Evolutionary conservation across 2,888 invertebrate species (phyloP).

Genomic region (Xanthorhoe spadicearia): DNA sequence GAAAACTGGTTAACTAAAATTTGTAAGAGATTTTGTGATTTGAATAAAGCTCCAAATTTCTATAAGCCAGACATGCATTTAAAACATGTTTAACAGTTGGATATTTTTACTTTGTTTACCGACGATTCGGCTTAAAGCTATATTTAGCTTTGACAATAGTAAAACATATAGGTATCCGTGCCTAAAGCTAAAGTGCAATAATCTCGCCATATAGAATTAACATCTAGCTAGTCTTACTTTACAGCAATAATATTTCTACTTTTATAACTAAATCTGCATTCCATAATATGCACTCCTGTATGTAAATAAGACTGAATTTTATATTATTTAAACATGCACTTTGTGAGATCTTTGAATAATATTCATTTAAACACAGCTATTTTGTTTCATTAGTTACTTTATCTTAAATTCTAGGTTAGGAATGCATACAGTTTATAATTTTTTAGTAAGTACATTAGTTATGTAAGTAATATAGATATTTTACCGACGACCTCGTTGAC

Average conservation of each 20-base stretch:
- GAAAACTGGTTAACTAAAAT: too few relatives aligned
- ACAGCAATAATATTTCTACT: constrained; percentile 41
- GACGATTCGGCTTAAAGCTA: too few relatives aligned
- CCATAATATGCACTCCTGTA: constrained; percentile 42
- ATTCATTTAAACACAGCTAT: constrained; percentile 33
- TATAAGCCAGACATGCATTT: neutral
- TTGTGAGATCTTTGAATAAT: constrained; percentile 40
- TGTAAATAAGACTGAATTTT: constrained; percentile 70
- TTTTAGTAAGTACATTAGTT: constrained; percentile 16
- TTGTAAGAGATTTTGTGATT: too few relatives aligned
- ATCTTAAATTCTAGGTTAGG: constrained; percentile 24
- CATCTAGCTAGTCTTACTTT: constrained; percentile 42
- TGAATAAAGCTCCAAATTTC: too few relatives aligned
- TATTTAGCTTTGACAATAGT: constrained; percentile 3
- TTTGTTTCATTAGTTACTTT: constrained; percentile 36
- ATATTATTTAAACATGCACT: constrained; percentile 47
- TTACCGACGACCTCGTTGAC: neutral
- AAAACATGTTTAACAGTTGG: neutral
- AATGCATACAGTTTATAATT: constrained; percentile 5
- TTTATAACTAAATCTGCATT: constrained; percentile 37
- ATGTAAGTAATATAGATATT: neutral
- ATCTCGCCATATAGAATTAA: constrained; percentile 37
- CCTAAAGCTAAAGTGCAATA: constrained; percentile 35
- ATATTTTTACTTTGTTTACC: neutral
- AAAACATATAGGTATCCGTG: constrained; percentile 4